Evolutionary conservation across 2,888 invertebrate genomes (phyloP).

Genomic region (Athalia cordata): DNA sequence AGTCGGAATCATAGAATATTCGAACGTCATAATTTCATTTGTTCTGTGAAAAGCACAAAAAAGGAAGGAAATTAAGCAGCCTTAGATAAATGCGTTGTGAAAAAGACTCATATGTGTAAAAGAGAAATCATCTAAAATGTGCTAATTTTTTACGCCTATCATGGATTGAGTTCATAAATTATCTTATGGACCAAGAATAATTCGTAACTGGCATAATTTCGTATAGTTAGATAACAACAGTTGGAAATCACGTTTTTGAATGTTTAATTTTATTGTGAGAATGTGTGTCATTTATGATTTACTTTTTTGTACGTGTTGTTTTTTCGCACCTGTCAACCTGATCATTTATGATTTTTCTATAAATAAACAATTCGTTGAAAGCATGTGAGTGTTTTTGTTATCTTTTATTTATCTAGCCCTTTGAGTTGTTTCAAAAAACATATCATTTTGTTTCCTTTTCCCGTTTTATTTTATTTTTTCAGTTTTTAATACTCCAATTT

Average conservation of each 20-base stretch:
- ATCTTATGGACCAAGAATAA: background rate
- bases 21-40: background rate
- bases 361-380: slow-evolving; percentile 41
- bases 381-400: slow-evolving; percentile 41
- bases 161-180: slow-evolving; percentile 30
- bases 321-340: slow-evolving; percentile 24
- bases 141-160: background rate
- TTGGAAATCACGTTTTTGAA: background rate
- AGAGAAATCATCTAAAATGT: background rate
- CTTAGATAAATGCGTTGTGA: background rate
- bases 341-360: slow-evolving; percentile 38
- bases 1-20: slow-evolving; percentile 15
- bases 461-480: background rate
- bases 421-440: slow-evolving; percentile 14
- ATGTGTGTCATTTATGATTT: slow-evolving; percentile 40
- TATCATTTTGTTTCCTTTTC: background rate
- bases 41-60: background rate
- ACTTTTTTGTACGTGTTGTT: slow-evolving; percentile 35
- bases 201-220: slow-evolving; percentile 5
- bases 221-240: background rate
- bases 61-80: background rate
- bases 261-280: slow-evolving; percentile 33
- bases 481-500: no score
- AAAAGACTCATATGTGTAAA: slow-evolving; percentile 15
- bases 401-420: slow-evolving; percentile 11